Base-by-base conservation (phyloP, 2,797 vertebrate species). In the Eulemur albifrons region DNA sequence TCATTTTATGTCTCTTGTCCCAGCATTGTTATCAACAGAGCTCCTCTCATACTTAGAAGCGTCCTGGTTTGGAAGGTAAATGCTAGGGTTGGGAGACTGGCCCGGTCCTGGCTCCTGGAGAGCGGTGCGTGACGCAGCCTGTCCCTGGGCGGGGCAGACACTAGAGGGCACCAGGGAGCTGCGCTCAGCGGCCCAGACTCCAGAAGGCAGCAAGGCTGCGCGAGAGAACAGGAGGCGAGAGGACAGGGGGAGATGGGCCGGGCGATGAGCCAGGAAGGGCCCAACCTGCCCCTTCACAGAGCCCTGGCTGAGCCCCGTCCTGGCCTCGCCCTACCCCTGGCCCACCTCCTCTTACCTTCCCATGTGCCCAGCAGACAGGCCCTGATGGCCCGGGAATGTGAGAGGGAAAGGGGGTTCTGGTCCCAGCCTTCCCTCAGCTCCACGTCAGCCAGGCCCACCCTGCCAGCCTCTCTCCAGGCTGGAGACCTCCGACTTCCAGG, bases 111-210 rank as follows among this genome's bases (percentile, higher is more conserved):
- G 38, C 38, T 76, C 35, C 9, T 45, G 25, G 4, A 86, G n/a
- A 69, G 50, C 4, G 2, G 25, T 40, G 25, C 23, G 2, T 9
- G 40, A 48, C 7, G 30, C 21, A 1, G 38, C 73, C 32, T 10
- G 32, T 40, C 73, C 38, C 38, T 4, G 2, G 10, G 38, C 79
- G 54, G 83, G 69, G 43, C 32, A n/a, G 93, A 38, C 97, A 72
- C 97, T 91, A 98, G 97, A 95, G 96, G 97, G 97, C 89, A 43
- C 93, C 86, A 90, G 86, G 82, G 61, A 92, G 93, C 96, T 40
- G 52, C 4, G 40, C 43, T 21, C 43, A 48, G 80, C 0, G 0
- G 7, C 6, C 52, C 4, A 2, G 30, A 20, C 81, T n/a, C 32
- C 13, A 15, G 9, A 35, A 18, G 30, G 43, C 2, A 25, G 54